Evolutionary conservation across 2,113 vertebrate genomes (phyloP), one percentile per base, ranked within the genome.

Genomic region (Chloroceryle aenea): DNA sequence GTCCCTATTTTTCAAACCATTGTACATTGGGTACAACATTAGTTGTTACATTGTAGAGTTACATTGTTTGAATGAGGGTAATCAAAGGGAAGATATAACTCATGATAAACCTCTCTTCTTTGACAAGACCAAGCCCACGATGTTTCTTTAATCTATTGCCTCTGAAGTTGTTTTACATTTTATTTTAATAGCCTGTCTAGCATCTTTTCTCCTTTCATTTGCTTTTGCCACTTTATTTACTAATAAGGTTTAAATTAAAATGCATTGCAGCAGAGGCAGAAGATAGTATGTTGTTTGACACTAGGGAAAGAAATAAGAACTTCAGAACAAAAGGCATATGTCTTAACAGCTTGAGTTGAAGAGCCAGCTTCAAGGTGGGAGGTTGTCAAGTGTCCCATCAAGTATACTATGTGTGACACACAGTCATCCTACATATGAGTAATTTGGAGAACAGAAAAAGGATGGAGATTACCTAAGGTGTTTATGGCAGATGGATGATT

Each of bases 211-310:
- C 25, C 22, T 82, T 79, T 53, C 1, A 21, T 61, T 64, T 72
- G 3, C 5, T 78, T 76, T 63, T 68, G 11, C 13, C 19, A 16
- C 13, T 72, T 1, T 1, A 53, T 7, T 0, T 9, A 1, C 18
- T 64, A n/a, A 36, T 53, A 42, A 79, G 7, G 5, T 17, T 83
- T 50, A 50, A n/a, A 73, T 80, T 69, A 68, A 76, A 96, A 87
- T 34, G 9, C 3, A 45, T 53, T 85, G 48, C 30, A 79, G 10
- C 27, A 32, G 48, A 34, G 21, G 6, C 14, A 72, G 21, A 27
- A 58, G 9, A 76, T 7, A 36, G 4, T 38, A 6, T 45, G 14
- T 12, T 85, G 16, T 30, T 36, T 76, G 43, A 34, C n/a, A 13
- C 0, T 4, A 66, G 58, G 17, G 53, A 50, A 9, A 61, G 40